phyloP scores from a whole-genome alignment of 2,797 vertebrate species.

The Astyanax mexicanus region DNA sequence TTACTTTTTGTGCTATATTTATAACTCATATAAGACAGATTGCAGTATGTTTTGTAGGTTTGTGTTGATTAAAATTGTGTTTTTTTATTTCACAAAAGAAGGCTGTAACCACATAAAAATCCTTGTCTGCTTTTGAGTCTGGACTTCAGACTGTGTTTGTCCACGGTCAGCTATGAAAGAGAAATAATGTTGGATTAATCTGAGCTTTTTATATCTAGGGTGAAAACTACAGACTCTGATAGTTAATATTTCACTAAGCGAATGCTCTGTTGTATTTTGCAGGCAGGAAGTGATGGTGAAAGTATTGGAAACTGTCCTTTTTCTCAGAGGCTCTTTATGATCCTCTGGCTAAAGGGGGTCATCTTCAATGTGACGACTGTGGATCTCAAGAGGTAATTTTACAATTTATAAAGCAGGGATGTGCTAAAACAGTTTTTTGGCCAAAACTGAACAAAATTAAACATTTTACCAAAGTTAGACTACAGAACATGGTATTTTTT shows the following conservation, averaged over 20 bases:
- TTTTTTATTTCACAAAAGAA: too few species aligned
- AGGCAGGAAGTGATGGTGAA: slow-evolving; percentile 94
- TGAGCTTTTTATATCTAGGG: neutral
- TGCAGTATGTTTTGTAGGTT: too few species aligned
- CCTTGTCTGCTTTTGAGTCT: too few species aligned
- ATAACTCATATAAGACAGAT: too few species aligned
- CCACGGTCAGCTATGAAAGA: neutral
- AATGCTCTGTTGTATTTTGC: slow-evolving; percentile 23
- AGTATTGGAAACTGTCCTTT: slow-evolving; percentile 95
- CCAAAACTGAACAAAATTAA: too few species aligned
- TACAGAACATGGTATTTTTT: too few species aligned
- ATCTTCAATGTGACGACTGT: slow-evolving; percentile 96
- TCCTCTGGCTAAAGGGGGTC: slow-evolving; percentile 95
- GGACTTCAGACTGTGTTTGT: neutral
- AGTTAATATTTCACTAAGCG: neutral
- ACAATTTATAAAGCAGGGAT: neutral
- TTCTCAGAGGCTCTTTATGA: slow-evolving; percentile 96
- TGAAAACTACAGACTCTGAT: neutral
- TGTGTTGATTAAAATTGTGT: too few species aligned
- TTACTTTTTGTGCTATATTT: too few species aligned
- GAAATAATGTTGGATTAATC: neutral
- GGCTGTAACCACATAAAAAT: too few species aligned
- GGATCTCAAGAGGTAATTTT: slow-evolving; percentile 89
- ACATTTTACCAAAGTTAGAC: too few species aligned
- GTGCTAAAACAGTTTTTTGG: too few species aligned